Conservation (phyloP, 2,797 vertebrate species). For the Epinephelus awoara region DNA sequence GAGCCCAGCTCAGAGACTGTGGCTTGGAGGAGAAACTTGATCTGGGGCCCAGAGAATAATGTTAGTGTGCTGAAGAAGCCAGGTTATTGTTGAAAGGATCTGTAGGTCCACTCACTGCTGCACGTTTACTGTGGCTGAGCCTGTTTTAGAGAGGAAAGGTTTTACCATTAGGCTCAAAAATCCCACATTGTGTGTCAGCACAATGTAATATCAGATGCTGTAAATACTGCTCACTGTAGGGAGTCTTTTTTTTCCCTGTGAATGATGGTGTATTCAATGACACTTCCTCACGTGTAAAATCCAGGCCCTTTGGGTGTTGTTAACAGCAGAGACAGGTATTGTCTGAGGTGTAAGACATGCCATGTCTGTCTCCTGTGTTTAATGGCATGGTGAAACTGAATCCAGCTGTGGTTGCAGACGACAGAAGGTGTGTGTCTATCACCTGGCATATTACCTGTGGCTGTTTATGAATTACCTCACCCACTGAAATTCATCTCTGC, state of each 20-base stretch:
- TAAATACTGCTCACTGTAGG: slow-evolving; percentile 40
- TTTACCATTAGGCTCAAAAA: slow-evolving; percentile 56
- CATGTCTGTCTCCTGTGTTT: slow-evolving; percentile 39
- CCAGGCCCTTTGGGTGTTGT: slow-evolving; percentile 40
- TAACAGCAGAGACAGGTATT: slow-evolving; percentile 47
- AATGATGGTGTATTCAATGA: slow-evolving; percentile 54
- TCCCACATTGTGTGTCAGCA: slow-evolving; percentile 52
- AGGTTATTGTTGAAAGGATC: slow-evolving; percentile 66
- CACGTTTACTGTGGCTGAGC: slow-evolving; percentile 30
- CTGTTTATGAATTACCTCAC: slow-evolving; percentile 41
- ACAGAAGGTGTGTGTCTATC: slow-evolving; percentile 21
- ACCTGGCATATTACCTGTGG: slow-evolving; percentile 42
- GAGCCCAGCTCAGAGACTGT: slow-evolving; percentile 57
- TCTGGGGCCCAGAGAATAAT: slow-evolving; percentile 68
- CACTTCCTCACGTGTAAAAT: slow-evolving; percentile 40
- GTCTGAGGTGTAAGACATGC: slow-evolving; percentile 44
- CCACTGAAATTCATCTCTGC: slow-evolving; percentile 37
- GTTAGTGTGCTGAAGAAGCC: slow-evolving; percentile 60
- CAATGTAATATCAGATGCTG: slow-evolving; percentile 55
- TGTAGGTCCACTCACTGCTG: slow-evolving; percentile 42
- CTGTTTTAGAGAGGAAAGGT: slow-evolving; percentile 49
- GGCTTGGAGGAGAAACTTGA: slow-evolving; percentile 74
- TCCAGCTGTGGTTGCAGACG: slow-evolving; percentile 23
- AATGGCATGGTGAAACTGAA: slow-evolving; percentile 39
- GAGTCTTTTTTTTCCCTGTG: slow-evolving; percentile 30